phyloP scores from a whole-genome alignment of 1,140 invertebrate genomes.

The Tenebrio molitor region DNA sequence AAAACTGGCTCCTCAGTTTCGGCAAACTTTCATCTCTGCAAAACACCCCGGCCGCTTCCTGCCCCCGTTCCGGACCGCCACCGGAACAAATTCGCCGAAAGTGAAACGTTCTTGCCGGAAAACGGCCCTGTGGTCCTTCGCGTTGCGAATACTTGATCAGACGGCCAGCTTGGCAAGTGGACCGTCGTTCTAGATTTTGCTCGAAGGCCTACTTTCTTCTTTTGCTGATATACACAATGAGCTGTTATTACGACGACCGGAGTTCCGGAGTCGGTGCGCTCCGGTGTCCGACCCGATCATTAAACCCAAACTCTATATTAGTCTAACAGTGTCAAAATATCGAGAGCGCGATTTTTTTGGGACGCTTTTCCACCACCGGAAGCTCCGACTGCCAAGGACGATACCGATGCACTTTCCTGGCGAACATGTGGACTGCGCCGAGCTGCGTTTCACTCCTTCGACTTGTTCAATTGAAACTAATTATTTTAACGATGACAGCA shows the following conservation, averaged over 20 bases:
- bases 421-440: background rate
- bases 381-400: background rate
- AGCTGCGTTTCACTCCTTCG: background rate
- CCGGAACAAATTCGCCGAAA: constrained; percentile 2
- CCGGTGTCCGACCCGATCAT: background rate
- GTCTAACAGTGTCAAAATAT: constrained; percentile 31
- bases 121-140: constrained; percentile 4
- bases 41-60: too few relatives aligned
- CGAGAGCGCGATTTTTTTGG: constrained; percentile 4
- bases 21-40: too few relatives aligned
- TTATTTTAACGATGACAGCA: background rate
- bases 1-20: background rate
- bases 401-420: background rate
- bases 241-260: constrained; percentile 20
- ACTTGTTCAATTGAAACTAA: background rate
- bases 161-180: constrained; percentile 16
- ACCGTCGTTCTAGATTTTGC: constrained; percentile 35
- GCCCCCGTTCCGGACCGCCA: background rate
- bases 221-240: constrained; percentile 12
- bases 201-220: constrained; percentile 38
- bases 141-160: constrained; percentile 27
- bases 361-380: background rate
- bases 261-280: constrained; percentile 5
- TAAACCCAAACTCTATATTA: too few relatives aligned
- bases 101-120: constrained; percentile 3